These are phyloP conservation scores for Coelopa frigida DNA, from an alignment of 1,140 invertebrate species.

Conservation along the genomic window DNA sequence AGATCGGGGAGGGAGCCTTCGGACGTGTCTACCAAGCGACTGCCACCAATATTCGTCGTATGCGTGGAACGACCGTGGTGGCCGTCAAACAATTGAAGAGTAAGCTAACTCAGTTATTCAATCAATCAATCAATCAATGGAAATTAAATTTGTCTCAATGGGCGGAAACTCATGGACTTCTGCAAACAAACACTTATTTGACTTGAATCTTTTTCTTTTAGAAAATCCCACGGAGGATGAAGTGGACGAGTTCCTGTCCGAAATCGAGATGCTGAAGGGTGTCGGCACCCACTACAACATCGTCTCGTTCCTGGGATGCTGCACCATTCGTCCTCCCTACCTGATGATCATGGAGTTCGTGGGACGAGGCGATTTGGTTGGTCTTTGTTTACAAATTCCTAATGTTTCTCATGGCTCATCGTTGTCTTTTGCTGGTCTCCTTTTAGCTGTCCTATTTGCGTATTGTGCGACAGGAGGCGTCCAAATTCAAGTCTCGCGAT, in stretches of 20 bases:
- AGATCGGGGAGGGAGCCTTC: slow-evolving; percentile 69
- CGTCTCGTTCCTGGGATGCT: slow-evolving; percentile 70
- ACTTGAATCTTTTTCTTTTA: slow-evolving; percentile 6
- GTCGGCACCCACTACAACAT: slow-evolving; percentile 71
- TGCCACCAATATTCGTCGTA: slow-evolving; percentile 47
- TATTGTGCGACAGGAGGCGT: slow-evolving; percentile 23
- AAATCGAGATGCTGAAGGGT: slow-evolving; percentile 73
- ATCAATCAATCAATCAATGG: not conserved
- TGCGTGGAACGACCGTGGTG: slow-evolving; percentile 49
- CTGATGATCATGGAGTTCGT: slow-evolving; percentile 75
- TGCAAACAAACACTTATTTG: no score
- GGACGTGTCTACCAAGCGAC: slow-evolving; percentile 60
- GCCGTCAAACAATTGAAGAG: slow-evolving; percentile 68
- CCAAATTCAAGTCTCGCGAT: slow-evolving; percentile 19
- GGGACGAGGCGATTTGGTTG: slow-evolving; percentile 67
- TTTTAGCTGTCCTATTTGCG: slow-evolving; percentile 35
- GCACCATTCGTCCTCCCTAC: slow-evolving; percentile 58
- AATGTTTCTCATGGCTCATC: no score
- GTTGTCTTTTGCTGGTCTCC: slow-evolving; percentile 20
- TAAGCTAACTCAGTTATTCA: slow-evolving; percentile 30
- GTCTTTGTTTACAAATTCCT: not conserved
- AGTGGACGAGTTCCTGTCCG: slow-evolving; percentile 59
- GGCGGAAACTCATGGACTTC: not conserved
- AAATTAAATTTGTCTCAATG: slow-evolving; percentile 5
- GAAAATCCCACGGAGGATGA: slow-evolving; percentile 51